Evolutionary conservation across 35 echinoderm and acorn worm species (phyloP), one percentile per base, ranked within the genome.

Genomic region (Holothuria glaberrima): DNA sequence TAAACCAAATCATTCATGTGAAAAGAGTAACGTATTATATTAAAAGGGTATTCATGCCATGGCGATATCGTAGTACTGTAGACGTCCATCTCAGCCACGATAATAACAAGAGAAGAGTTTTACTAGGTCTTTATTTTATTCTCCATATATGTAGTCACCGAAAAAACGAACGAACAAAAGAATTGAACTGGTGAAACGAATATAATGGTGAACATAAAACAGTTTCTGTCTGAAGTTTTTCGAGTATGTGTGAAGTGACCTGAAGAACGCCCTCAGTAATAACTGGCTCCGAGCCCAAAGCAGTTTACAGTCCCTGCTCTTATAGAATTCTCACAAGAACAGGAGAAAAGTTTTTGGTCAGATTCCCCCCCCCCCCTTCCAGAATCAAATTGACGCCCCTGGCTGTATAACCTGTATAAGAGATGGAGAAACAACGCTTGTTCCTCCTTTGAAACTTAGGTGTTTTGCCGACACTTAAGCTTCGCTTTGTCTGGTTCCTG

Each of bases 221-320:
- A 1, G 63, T 66, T 19, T 66, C 28, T 66, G 0, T 0, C 12
- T n/a, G 1, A 66, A 19, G 4, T 65, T 65, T 65, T 65, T 65
- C 61, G 61, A 6, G 61, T 65, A 3, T 1, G 63, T 66, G 63
- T 66, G 63, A 66, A 3, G 63, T 66, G 63, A 66, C 12, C 63
- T 16, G 12, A 29, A 66, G 63, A 66, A 29, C 63, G 63, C 63
- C 63, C 2, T 66, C 63, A 16, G 21, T 66, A 0, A 66, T 66
- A 66, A 66, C 63, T 66, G 63, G 63, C 63, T 66, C 63, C 63
- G 61, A 65, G 61, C 61, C 61, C 61, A 65, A 65, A 66, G 63
- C 63, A 66, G 63, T 66, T 66, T 16, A 66, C 63, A 66, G n/a
- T n/a, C n/a, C n/a, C n/a, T n/a, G n/a, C n/a, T n/a, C n/a, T n/a